A percentile compares a stretch with the other conserved stretches of the same genome.
phyloP scores from a whole-genome alignment of 2,888 invertebrate genomes.

The Tinea semifulvella region DNA sequence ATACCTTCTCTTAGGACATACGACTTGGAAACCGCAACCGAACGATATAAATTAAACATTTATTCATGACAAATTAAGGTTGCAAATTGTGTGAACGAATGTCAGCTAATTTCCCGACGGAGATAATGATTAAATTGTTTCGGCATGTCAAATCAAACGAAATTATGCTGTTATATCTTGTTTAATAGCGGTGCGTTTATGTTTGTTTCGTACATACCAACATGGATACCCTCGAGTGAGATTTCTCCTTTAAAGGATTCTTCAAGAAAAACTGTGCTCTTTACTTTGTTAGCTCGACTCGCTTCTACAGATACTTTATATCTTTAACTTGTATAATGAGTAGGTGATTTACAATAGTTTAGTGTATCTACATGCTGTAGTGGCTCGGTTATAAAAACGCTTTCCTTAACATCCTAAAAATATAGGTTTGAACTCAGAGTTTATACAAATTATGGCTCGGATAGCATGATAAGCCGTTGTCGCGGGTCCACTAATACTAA shows the following conservation, averaged over 20 bases:
- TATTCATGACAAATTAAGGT: constrained; percentile 25
- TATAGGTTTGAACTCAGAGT: too few species aligned
- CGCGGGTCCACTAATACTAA: too few species aligned
- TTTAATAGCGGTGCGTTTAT: constrained; percentile 55
- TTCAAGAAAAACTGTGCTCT: constrained; percentile 7
- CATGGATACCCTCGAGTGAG: constrained; percentile 42
- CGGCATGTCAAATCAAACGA: constrained; percentile 66
- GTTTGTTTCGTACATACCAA: constrained; percentile 44
- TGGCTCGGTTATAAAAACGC: too few species aligned
- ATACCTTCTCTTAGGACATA: constrained; percentile 38
- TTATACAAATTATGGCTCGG: too few species aligned
- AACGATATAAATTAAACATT: constrained; percentile 26
- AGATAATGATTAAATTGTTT: constrained; percentile 66
- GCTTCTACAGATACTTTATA: too few species aligned
- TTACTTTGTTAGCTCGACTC: too few species aligned
- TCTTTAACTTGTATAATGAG: too few species aligned
- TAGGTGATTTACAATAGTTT: too few species aligned
- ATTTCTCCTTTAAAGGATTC: constrained; percentile 39
- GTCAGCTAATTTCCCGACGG: constrained; percentile 43
- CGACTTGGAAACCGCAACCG: constrained; percentile 32
- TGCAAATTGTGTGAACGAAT: constrained; percentile 22
- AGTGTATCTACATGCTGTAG: too few species aligned
- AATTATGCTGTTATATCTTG: constrained; percentile 67
- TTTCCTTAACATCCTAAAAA: too few species aligned
- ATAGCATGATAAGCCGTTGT: too few species aligned